Evolutionary conservation across 2,113 vertebrate species (phyloP).

Genomic region (Ciconia boyciana): DNA sequence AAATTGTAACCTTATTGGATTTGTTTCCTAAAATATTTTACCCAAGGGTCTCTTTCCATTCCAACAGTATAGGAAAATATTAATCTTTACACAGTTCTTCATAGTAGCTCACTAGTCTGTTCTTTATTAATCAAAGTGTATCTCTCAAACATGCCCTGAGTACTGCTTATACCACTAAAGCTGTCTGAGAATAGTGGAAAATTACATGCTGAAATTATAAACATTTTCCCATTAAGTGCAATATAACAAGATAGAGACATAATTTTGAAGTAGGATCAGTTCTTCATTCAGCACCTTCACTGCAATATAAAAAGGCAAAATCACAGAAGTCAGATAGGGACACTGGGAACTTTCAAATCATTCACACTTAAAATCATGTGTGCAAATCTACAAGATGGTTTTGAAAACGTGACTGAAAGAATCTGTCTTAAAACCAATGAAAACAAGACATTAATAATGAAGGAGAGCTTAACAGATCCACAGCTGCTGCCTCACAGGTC

Average conservation of each 20-base stretch:
- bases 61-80: neutral
- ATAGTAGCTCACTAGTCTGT: neutral
- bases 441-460: slow-evolving; percentile 8
- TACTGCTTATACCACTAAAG: neutral
- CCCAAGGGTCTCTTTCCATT: neutral
- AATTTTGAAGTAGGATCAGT: neutral
- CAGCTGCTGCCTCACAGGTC: neutral
- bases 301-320: neutral
- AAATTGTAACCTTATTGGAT: neutral
- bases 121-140: neutral
- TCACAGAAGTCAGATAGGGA: neutral
- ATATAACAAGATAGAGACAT: neutral
- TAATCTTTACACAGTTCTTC: slow-evolving; percentile 8
- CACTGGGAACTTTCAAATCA: neutral
- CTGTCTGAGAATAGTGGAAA: neutral
- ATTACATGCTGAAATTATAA: neutral
- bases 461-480: neutral
- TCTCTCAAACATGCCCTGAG: neutral
- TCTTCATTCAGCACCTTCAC: neutral
- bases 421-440: neutral
- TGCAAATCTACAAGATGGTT: neutral
- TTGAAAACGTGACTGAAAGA: neutral
- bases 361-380: neutral
- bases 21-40: slow-evolving; percentile 47
- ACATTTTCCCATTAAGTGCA: neutral